phyloP scores from a whole-genome alignment of 2,888 invertebrate species.

The Nasonia oneida region DNA sequence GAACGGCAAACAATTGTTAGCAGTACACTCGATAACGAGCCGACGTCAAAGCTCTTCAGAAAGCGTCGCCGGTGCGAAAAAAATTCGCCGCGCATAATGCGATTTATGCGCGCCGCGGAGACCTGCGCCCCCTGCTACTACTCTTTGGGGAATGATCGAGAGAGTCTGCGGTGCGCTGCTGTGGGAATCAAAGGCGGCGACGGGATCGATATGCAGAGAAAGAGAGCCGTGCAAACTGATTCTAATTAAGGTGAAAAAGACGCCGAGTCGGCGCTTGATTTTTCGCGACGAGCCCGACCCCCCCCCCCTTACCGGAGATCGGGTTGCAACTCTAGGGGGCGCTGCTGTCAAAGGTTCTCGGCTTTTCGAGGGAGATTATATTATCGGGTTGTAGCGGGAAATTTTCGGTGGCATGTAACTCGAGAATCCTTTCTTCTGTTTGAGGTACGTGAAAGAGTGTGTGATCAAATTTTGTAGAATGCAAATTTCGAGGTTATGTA shows the following conservation, averaged over 20 bases:
- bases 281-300: background rate
- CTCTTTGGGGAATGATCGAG: constrained; percentile 16
- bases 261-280: constrained; percentile 36
- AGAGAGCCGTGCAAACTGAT: constrained; percentile 56
- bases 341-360: background rate
- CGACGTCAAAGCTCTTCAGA: background rate
- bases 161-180: background rate
- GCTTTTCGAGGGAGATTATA: background rate
- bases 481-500: too few species aligned
- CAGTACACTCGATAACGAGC: background rate
- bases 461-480: background rate
- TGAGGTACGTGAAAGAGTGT: background rate
- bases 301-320: background rate
- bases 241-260: constrained; percentile 49
- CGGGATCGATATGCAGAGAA: constrained; percentile 24
- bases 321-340: background rate
- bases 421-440: background rate
- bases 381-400: background rate
- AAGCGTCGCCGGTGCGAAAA: constrained; percentile 24
- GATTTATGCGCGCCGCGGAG: constrained; percentile 10
- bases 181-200: constrained; percentile 19
- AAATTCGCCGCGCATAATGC: constrained; percentile 34
- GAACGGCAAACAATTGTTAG: background rate
- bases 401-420: background rate
- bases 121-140: background rate